Conservation (phyloP, 2,888 invertebrate genomes). For the Metacarcinus magister region DNA sequence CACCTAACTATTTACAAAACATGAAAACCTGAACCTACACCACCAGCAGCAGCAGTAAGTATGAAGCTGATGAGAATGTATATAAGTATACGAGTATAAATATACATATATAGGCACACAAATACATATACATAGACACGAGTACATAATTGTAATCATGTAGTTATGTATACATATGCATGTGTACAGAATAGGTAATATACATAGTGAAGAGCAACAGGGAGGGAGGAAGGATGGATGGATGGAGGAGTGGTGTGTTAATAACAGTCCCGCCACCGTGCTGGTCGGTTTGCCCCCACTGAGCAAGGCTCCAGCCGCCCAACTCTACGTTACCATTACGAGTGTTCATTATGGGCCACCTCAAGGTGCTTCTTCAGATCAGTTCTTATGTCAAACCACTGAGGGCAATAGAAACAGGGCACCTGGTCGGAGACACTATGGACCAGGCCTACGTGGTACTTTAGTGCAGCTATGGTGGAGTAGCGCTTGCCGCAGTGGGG, state of each 20-base stretch:
- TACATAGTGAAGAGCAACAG: slow-evolving; percentile 7
- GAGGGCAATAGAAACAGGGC: slow-evolving; percentile 82
- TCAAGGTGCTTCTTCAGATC: slow-evolving; percentile 83
- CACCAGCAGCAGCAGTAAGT: slow-evolving; percentile 46
- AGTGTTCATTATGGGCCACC: slow-evolving; percentile 82
- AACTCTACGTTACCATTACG: slow-evolving; percentile 80
- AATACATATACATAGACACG: slow-evolving; percentile 64
- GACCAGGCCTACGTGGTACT: slow-evolving; percentile 82
- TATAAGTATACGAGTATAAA: slow-evolving; percentile 10
- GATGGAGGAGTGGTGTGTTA: slow-evolving; percentile 67
- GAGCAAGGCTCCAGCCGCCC: slow-evolving; percentile 80
- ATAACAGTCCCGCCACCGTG: slow-evolving; percentile 79
- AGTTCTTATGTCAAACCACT: slow-evolving; percentile 82
- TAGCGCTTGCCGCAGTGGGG: slow-evolving; percentile 83
- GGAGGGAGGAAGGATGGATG: slow-evolving; percentile 42
- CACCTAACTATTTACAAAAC: slow-evolving; percentile 3
- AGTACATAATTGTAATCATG: slow-evolving; percentile 58
- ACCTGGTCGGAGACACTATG: slow-evolving; percentile 82
- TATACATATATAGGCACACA: slow-evolving; percentile 61
- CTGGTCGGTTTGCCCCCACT: slow-evolving; percentile 80
- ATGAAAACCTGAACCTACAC: slow-evolving; percentile 32
- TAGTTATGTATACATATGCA: slow-evolving; percentile 62
- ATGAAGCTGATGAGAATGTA: slow-evolving; percentile 52
- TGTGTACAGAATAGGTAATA: slow-evolving; percentile 54
- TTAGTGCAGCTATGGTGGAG: slow-evolving; percentile 82